Base-by-base conservation (phyloP, 1,140 invertebrate species). In the Cydia strobilella region DNA sequence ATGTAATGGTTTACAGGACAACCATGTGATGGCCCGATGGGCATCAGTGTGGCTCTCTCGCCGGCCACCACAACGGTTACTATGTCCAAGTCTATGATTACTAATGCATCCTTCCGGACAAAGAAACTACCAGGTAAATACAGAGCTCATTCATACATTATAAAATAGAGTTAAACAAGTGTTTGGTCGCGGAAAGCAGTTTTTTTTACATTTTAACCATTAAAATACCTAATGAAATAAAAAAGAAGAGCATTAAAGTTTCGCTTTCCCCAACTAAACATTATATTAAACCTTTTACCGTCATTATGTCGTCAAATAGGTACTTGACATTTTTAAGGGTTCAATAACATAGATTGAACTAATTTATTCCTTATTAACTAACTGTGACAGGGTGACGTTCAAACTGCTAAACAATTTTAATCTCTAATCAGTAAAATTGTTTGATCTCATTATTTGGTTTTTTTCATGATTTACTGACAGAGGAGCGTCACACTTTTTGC, bases 81-180 rank as follows among this genome's bases (percentile, higher is more conserved):
- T 2, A 95, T 98, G 77, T 96, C 96, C 0, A 98, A 98, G 93
- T 97, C 97, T 9, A 98, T 99, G 95, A 99, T 99, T 76, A 99
- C 98, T 62, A 99, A 99, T 94, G 98, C 98, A 80, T 99, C 98
- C 82, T 99, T 99, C 93, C 95, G 97, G 77, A 98, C 98, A 69
- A 98, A 98, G 93, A 99, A 99, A 93, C 94, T 99, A 76, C 98
- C 98, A 94, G 97, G 96, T 97, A 76, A 85, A 45, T 45, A 45
- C 10, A 20, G 18, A 20, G 18, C 23, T 10, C n/a, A 59, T 59
- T 59, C 18, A 9, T 59, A 27, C 27, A 25, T 42, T 42, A 45
- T 45, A 45, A 12, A 45, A 45, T 45, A 45, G 12, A 45, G 42
- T 45, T 42, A 45, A 3, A 45, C 3, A 45, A 15, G 12, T 18